Evolutionary conservation across 2,797 vertebrate species (phyloP).

Genomic region (Eutrigla gurnardus): DNA sequence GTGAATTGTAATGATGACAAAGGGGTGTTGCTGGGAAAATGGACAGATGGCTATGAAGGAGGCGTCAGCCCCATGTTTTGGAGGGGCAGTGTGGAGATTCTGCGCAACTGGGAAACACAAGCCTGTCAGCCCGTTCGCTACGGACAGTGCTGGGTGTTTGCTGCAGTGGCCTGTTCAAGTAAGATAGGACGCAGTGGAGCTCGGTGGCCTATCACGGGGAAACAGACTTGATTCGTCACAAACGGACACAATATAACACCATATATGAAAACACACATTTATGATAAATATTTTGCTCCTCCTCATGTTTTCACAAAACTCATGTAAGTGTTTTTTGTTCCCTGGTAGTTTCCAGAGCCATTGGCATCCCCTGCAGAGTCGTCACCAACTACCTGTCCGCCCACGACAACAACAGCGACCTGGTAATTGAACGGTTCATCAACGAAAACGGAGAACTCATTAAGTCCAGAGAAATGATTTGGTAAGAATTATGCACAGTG

Average conservation of each 20-base stretch:
- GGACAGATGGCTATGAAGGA: slow-evolving; percentile 84
- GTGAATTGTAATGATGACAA: slow-evolving; percentile 94
- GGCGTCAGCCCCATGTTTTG: slow-evolving; percentile 91
- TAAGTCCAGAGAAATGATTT: slow-evolving; percentile 85
- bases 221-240: slow-evolving; percentile 30
- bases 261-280: slow-evolving; percentile 6
- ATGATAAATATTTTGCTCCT: neutral
- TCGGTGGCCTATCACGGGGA: slow-evolving; percentile 33
- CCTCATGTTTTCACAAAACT: neutral
- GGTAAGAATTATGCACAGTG: slow-evolving; percentile 75
- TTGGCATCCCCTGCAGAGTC: slow-evolving; percentile 92
- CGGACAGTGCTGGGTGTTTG: slow-evolving; percentile 98
- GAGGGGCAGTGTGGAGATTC: slow-evolving; percentile 93
- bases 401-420: slow-evolving; percentile 92
- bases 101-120: slow-evolving; percentile 86
- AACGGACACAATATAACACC: neutral
- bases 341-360: slow-evolving; percentile 88
- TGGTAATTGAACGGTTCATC: slow-evolving; percentile 89
- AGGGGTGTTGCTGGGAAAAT: slow-evolving; percentile 90
- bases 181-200: slow-evolving; percentile 58
- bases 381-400: slow-evolving; percentile 95
- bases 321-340: slow-evolving; percentile 1
- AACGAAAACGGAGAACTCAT: slow-evolving; percentile 80
- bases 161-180: slow-evolving; percentile 94
- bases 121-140: slow-evolving; percentile 91